Base-by-base conservation (phyloP, 2,888 invertebrate species). In the Noctuana brunneofusca region DNA sequence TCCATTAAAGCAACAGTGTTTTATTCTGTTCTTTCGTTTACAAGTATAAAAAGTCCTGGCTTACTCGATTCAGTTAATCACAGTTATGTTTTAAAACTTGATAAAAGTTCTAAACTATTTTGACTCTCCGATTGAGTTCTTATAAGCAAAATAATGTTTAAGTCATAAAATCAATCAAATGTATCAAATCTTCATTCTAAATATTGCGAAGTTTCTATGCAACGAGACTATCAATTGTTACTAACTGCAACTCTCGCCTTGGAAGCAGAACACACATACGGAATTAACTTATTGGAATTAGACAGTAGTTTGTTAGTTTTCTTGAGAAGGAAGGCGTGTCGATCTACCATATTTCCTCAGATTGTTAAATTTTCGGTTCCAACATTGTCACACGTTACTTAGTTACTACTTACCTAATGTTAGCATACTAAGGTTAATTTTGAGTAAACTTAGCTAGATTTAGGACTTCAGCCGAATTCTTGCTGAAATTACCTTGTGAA, bases 401-500 rank as follows among this genome's bases (percentile, higher is more conserved):
- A 9, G 4, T 35, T 35, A n/a, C 2, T 18, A 43, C 16, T 9
- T 9, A 18, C 43, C 8, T 18, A 16, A 2, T 43, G 5, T 1
- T 1, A 43, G 30, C 30, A 32, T 11, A 38, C 38, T n/a, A 9
- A 14, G n/a, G 6, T 38, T 38, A 38, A 38, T 38, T 38, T 38
- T 14, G 6, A 38, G n/a, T n/a, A 14, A 14, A 38, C n/a, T 38
- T 30, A 9, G n/a, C n/a, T n/a, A n/a, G 6, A 6, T 32, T 1
- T 11, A 32, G 11, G 30, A 32, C 11, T 0, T 50, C 41, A 5
- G 38, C n/a, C 38, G 18, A 58, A 58, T 58, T 27, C 24, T 58
- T 50, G 22, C 49, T 58, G 58, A 58, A 50, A 38, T 38, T 58
- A 22, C 58, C 49, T 58, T 58, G 22, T 50, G 49, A 58, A 50